Percentiles rank a stretch among this genome's conserved stretches.
phyloP scores from a whole-genome alignment of 2,888 invertebrate species.

The Protodeltote pygarga region DNA sequence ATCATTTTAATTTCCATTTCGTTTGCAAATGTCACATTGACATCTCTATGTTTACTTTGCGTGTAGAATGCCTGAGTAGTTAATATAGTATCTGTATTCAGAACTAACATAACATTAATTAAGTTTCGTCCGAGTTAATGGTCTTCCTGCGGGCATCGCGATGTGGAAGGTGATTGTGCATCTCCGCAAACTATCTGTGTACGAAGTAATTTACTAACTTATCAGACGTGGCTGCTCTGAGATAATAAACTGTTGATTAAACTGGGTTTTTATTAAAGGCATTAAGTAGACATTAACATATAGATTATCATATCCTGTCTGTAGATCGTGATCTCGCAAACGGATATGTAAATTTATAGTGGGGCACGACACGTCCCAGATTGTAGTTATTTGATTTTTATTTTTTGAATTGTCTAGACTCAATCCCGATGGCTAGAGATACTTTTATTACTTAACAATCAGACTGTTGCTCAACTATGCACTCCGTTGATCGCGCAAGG shows the following conservation, averaged over 20 bases:
- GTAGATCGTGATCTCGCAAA: slow-evolving; percentile 56
- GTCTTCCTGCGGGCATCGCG: slow-evolving; percentile 7
- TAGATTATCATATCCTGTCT: slow-evolving; percentile 52
- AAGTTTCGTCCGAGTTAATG: slow-evolving; percentile 17
- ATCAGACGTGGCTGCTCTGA: slow-evolving; percentile 1
- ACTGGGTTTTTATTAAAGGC: slow-evolving; percentile 28
- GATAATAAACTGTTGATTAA: slow-evolving; percentile 27
- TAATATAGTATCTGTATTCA: slow-evolving; percentile 31
- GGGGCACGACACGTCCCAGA: slow-evolving; percentile 49
- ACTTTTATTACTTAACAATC: slow-evolving; percentile 5
- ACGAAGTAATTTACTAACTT: slow-evolving; percentile 11
- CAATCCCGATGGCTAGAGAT: neutral
- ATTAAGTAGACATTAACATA: slow-evolving; percentile 31
- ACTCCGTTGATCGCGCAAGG: slow-evolving; percentile 17
- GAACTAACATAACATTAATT: slow-evolving; percentile 19
- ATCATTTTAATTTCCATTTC: slow-evolving; percentile 82
- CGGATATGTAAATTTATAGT: slow-evolving; percentile 53
- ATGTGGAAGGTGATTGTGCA: neutral
- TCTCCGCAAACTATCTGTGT: slow-evolving; percentile 4
- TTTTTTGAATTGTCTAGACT: slow-evolving; percentile 31
- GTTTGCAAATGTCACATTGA: slow-evolving; percentile 75
- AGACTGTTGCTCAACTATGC: slow-evolving; percentile 15
- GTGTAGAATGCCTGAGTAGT: slow-evolving; percentile 47
- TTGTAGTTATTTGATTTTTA: slow-evolving; percentile 32
- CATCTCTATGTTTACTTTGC: slow-evolving; percentile 59